These are phyloP conservation scores for Empis stercorea DNA, from an alignment of 2,888 invertebrate genomes.

Conservation along the genomic window DNA sequence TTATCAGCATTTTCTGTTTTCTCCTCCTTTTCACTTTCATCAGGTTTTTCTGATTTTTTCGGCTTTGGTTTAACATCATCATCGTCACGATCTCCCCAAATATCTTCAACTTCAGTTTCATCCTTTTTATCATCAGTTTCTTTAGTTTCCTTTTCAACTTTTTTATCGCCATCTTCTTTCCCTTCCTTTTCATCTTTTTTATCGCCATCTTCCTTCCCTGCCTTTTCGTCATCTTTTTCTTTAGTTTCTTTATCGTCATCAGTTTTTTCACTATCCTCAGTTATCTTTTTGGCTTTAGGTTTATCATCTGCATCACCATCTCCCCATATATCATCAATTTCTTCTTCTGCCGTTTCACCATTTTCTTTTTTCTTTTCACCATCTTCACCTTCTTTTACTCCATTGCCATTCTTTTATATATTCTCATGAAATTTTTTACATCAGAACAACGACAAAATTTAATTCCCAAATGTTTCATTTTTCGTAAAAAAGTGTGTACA, in stretches of 20 bases:
- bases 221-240: conserved; percentile 12
- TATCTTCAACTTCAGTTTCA: conserved; percentile 10
- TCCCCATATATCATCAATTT: conserved; percentile 22
- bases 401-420: not conserved
- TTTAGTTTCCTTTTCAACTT: conserved; percentile 4
- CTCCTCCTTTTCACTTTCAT: conserved; percentile 14
- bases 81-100: conserved; percentile 13
- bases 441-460: not conserved
- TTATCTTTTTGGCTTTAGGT: conserved; percentile 1
- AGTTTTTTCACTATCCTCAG: conserved; percentile 27
- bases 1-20: too few relatives aligned
- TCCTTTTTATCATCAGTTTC: conserved; percentile 13
- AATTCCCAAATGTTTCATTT: too few relatives aligned
- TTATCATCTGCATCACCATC: conserved; percentile 18
- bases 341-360: conserved; percentile 17
- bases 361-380: conserved; percentile 5
- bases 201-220: conserved; percentile 9
- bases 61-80: conserved; percentile 13
- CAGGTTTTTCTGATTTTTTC: conserved; percentile 9
- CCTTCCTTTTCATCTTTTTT: conserved; percentile 9
- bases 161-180: conserved; percentile 6
- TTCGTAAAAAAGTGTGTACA: too few relatives aligned
- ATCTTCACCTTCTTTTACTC: not conserved
- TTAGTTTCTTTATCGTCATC: not conserved
- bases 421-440: not conserved